Conservation (phyloP, 1,140 invertebrate species). For the Drosophila guanche region DNA sequence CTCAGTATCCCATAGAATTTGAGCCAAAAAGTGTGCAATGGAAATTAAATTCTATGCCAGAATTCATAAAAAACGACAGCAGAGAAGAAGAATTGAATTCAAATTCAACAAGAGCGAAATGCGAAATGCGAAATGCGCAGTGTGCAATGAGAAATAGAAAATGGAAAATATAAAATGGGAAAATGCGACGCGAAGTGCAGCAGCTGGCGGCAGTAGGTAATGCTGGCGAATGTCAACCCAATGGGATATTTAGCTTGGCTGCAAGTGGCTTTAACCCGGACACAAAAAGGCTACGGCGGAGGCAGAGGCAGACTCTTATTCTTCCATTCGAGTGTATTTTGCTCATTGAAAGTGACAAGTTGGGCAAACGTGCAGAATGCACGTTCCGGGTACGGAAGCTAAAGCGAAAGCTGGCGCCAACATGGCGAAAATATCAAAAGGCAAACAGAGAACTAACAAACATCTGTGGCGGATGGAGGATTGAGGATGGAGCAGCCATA, state of each 20-base stretch:
- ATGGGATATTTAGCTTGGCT: slow-evolving; percentile 43
- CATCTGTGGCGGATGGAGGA: slow-evolving; percentile 46
- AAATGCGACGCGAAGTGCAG: slow-evolving; percentile 28
- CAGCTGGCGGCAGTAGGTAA: slow-evolving; percentile 22
- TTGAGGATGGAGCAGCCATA: background rate
- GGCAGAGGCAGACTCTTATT: background rate
- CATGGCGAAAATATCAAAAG: slow-evolving; percentile 62
- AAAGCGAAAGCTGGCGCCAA: slow-evolving; percentile 36
- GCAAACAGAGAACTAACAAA: slow-evolving; percentile 62
- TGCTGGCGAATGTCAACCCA: slow-evolving; percentile 55
- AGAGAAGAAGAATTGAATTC: slow-evolving; percentile 19
- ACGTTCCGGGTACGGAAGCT: slow-evolving; percentile 36
- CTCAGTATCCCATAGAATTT: no score
- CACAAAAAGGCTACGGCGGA: background rate
- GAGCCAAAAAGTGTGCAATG: slow-evolving; percentile 5
- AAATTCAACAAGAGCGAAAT: slow-evolving; percentile 5
- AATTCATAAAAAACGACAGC: background rate
- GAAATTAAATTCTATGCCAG: slow-evolving; percentile 2
- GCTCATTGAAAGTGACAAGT: slow-evolving; percentile 68
- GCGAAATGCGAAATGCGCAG: no score
- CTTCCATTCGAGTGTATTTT: slow-evolving; percentile 20
- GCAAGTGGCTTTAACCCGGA: slow-evolving; percentile 7
- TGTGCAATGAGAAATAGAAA: no score
- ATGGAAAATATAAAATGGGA: no score
- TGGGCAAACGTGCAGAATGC: slow-evolving; percentile 69